Evolutionary conservation across 2,113 vertebrate genomes (phyloP), one percentile per base, ranked within the genome.

Genomic region (Thamnaconus septentrionalis): DNA sequence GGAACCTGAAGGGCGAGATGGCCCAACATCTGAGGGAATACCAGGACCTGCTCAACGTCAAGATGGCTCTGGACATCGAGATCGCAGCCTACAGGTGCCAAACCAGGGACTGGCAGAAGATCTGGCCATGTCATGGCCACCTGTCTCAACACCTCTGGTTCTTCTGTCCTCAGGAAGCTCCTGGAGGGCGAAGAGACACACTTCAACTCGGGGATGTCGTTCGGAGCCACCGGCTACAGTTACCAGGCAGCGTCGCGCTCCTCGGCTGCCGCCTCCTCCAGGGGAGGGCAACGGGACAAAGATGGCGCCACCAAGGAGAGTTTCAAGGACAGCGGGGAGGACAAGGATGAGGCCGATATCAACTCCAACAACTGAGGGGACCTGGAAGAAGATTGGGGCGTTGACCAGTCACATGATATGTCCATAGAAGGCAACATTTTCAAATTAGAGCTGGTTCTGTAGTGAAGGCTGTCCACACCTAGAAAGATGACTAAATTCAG

Each of bases 11-110:
- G 87, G 92, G 87, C 0, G 94, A 98, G 89, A 97, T 97, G 95
- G 94, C 95, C 3, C 93, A 90, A 61, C 95, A 97, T 78, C 90
- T 97, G 82, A 92, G 94, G 66, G 94, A 98, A 62, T 96, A 97
- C 80, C 95, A 98, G 80, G 96, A 97, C 64, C 88, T 98, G 69
- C 95, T 98, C 63, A 97, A 96, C 0, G 93, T 97, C 81, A 96
- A 98, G 89, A 98, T 98, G 95, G 95, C 95, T 1, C 91, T 98
- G 76, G 95, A 97, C 79, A 96, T 98, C 0, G 96, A 98, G 87
- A 98, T 97, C 57, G 94, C 95, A 44, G 94, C 95, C 59, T 98
- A 98, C 92, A 94, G 95, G 95, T 96, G 92, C 71, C 62, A 49
- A 53, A 41, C 31, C 2, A n/a, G n/a, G 6, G 42, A 51, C 31